These are phyloP conservation scores for Eupithecia centaureata DNA, from an alignment of 2,888 invertebrate species.

Conservation along the genomic window DNA sequence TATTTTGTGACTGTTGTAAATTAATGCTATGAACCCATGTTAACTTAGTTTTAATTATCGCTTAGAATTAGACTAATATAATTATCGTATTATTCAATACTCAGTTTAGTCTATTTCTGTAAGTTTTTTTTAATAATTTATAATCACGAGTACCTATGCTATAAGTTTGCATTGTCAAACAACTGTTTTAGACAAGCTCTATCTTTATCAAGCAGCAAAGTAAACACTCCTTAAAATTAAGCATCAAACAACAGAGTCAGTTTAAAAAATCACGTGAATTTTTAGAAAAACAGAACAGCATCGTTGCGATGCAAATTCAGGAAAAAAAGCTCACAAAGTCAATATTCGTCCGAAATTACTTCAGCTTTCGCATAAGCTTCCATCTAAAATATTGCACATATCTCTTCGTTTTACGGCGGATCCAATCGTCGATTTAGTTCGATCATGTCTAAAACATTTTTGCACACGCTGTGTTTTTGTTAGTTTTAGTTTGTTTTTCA, in stretches of 20 bases:
- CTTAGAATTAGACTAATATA: too few species aligned
- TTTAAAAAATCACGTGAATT: not conserved
- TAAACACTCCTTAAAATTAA: not conserved
- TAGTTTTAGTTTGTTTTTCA: slow-evolving; percentile 39
- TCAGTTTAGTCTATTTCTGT: too few species aligned
- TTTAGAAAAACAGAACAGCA: not conserved
- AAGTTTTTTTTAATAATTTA: too few species aligned
- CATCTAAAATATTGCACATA: slow-evolving; percentile 7
- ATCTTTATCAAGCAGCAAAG: not conserved
- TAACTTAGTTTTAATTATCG: too few species aligned
- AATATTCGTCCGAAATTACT: slow-evolving; percentile 2
- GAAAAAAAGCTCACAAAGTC: slow-evolving; percentile 3
- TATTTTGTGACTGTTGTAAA: too few species aligned
- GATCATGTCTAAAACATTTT: slow-evolving; percentile 21
- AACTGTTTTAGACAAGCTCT: not conserved
- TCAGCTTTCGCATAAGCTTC: slow-evolving; percentile 1
- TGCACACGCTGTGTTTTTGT: slow-evolving; percentile 21
- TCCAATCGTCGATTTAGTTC: slow-evolving; percentile 3
- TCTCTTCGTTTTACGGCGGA: slow-evolving; percentile 14
- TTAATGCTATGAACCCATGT: too few species aligned
- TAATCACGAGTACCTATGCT: too few species aligned
- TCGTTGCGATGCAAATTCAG: not conserved
- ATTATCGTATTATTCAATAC: too few species aligned
- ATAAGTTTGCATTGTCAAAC: too few species aligned
- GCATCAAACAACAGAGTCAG: not conserved